Base-by-base conservation (phyloP, 2,113 vertebrate species). In the Hepsetus odoe region DNA sequence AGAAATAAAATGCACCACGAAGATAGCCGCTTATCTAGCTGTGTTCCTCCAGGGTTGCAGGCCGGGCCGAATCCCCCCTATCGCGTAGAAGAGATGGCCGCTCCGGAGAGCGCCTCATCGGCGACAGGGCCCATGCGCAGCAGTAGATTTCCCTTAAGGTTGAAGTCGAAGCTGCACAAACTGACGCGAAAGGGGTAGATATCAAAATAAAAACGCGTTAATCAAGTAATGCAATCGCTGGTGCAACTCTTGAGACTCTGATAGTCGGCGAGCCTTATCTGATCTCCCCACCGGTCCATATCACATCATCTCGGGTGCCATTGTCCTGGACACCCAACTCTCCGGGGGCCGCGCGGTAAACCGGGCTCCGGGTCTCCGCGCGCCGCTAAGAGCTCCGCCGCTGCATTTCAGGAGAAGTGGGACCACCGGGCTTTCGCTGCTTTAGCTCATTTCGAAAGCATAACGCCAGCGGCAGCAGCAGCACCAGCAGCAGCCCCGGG, bases 191-290 rank as follows among this genome's bases (percentile, higher is more conserved):
- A 4, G 61, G 20, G 32, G 22, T 22, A 49, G 16, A 20, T 10
- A 55, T 4, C 9, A 32, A 1, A 20, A 6, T 11, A 4, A 65
- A 33, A 38, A 10, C 9, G 35, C 26, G 1, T n/a, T n/a, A 22
- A 65, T 65, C 61, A 65, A 65, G 61, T 65, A n/a, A 65, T 65
- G 33, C 32, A 38, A 11, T 65, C 61, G 61, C 32, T 65, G 20
- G 61, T 35, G 20, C 32, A 38, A 22, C 61, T 65, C 61, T 35
- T n/a, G 18, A 22, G 35, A 65, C 22, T 65, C 7, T 38, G 32
- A 22, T 65, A 22, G 61, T 38, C 61, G 10, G 61, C 16, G 38
- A 65, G 61, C 61, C 38, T 65, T 33, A 38, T 65, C 35, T n/a
- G 61, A 65, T 65, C 32, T n/a, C 38, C 61, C 9, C 3, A 22